A percentile compares a stretch with the other conserved stretches of the same genome.
Evolutionary conservation across 2,888 invertebrate species (phyloP).

Genomic region (Thyatira batis): DNA sequence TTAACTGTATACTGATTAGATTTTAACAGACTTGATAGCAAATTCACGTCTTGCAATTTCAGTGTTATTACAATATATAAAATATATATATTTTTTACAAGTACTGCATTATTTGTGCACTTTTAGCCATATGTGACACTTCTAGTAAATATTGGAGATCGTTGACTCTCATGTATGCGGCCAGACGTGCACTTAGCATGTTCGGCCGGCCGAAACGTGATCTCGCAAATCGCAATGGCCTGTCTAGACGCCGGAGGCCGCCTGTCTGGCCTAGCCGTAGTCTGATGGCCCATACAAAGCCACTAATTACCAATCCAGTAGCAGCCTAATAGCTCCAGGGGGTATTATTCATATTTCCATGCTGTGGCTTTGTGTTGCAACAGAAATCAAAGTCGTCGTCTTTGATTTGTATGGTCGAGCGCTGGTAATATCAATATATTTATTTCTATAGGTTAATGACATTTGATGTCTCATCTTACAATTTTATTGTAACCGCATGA

Average conservation of each 20-base stretch:
- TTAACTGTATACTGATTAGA: too few species aligned
- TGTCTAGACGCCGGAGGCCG: constrained; percentile 72
- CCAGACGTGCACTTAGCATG: constrained; percentile 78
- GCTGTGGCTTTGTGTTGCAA: constrained; percentile 9
- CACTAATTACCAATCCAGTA: constrained; percentile 60
- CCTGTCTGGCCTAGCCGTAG: constrained; percentile 58
- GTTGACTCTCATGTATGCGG: constrained; percentile 41
- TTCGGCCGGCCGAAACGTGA: constrained; percentile 76
- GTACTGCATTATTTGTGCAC: not conserved
- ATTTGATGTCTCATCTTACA: not conserved
- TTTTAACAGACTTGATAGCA: too few species aligned
- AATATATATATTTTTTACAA: too few species aligned
- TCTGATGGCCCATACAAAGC: constrained; percentile 59
- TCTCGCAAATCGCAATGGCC: constrained; percentile 68
- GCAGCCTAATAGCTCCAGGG: constrained; percentile 29
- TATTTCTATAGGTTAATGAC: not conserved
- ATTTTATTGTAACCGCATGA: not conserved
- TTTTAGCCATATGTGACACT: constrained; percentile 19
- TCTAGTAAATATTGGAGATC: constrained; percentile 38
- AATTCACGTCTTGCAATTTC: too few species aligned
- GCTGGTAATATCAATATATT: not conserved
- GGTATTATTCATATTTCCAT: constrained; percentile 42
- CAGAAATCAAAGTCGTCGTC: not conserved
- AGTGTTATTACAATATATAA: too few species aligned
- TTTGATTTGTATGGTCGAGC: not conserved